Conservation (phyloP, 2,888 invertebrate genomes). For the Meiosimyza decipiens region DNA sequence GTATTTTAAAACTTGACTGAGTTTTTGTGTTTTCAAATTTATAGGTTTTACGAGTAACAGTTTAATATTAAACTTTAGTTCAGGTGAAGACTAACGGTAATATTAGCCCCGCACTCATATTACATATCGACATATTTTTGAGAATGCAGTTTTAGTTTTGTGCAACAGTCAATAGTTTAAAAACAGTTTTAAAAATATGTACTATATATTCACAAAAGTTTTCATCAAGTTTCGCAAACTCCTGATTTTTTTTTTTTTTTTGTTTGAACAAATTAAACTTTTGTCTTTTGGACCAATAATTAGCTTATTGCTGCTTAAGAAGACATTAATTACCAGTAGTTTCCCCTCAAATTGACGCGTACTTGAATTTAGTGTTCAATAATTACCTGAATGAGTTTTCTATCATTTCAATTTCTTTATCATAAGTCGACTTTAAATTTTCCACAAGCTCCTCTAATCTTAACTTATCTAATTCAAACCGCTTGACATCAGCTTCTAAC, state of each 20-base stretch:
- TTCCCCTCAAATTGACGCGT: background rate
- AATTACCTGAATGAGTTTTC: slow-evolving; percentile 64
- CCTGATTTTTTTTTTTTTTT: background rate
- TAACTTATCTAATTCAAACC: slow-evolving; percentile 62
- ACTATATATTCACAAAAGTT: background rate
- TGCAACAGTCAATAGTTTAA: no score
- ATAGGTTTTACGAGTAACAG: no score
- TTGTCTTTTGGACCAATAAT: no score
- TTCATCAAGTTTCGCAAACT: background rate
- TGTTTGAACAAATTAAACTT: background rate
- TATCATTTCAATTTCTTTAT: slow-evolving; percentile 65
- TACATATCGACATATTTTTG: no score
- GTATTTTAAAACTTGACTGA: no score
- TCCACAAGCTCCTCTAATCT: slow-evolving; percentile 64
- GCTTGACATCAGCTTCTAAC: slow-evolving; percentile 60
- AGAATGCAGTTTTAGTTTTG: no score
- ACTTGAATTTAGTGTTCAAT: background rate
- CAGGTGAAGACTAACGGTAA: no score
- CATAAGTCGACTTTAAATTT: slow-evolving; percentile 64
- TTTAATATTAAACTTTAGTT: no score
- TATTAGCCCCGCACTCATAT: no score
- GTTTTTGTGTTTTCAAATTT: no score
- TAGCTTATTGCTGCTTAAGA: no score
- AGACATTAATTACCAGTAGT: background rate
- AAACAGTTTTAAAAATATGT: no score